A percentile compares a stretch with the other conserved stretches of the same genome.
These are phyloP conservation scores for Labroides dimidiatus DNA, from an alignment of 2,797 vertebrate genomes.

Conservation along the genomic window DNA sequence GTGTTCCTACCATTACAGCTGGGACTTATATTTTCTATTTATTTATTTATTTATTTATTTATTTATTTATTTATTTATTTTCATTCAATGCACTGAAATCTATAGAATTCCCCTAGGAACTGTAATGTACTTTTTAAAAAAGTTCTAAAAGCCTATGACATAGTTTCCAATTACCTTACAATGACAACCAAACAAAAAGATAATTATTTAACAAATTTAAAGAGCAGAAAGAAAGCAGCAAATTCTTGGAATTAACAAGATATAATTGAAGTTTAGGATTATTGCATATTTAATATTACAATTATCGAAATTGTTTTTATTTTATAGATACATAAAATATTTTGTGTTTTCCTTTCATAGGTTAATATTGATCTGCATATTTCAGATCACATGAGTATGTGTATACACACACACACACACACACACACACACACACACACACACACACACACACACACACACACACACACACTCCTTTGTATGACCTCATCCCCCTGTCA, in stretches of 20 bases:
- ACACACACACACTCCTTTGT: conserved; percentile 12
- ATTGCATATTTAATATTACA: too few relatives aligned
- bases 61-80: not conserved
- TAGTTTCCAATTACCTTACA: too few relatives aligned
- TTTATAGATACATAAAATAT: too few relatives aligned
- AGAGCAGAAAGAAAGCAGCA: too few relatives aligned
- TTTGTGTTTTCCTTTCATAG: not conserved
- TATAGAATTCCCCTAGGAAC: too few relatives aligned
- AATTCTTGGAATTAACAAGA: too few relatives aligned
- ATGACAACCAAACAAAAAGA: too few relatives aligned
- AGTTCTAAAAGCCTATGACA: not conserved
- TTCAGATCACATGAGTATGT: not conserved
- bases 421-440: not conserved
- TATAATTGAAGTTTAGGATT: too few relatives aligned
- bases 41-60: not conserved
- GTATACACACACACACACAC: not conserved
- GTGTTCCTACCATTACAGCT: not conserved
- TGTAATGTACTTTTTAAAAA: not conserved
- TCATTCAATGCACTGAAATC: not conserved
- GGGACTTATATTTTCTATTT: not conserved
- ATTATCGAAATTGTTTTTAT: too few relatives aligned
- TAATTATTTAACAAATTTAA: too few relatives aligned
- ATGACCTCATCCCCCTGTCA: conserved; percentile 55
- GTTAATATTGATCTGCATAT: not conserved
- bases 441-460: not conserved